Evolutionary conservation across 1,140 invertebrate genomes (phyloP).

Genomic region (Tetramorium parvispinum): DNA sequence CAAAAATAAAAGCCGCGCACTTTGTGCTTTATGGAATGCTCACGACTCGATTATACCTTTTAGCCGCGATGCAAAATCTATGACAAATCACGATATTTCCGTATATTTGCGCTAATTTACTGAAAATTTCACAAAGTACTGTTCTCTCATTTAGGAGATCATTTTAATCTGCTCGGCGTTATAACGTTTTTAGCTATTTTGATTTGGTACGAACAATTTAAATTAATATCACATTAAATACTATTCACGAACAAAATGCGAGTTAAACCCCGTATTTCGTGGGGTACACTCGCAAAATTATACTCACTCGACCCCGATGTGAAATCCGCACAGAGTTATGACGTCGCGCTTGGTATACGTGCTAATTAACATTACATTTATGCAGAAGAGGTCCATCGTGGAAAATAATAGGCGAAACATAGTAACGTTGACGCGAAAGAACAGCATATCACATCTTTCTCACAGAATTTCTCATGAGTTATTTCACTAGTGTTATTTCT

Average conservation of each 20-base stretch:
- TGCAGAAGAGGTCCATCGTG: constrained; percentile 15
- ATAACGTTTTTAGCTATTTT: constrained; percentile 32
- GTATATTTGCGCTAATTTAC: constrained; percentile 22
- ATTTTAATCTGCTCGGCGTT: constrained; percentile 29
- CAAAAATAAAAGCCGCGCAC: constrained; percentile 53
- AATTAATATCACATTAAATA: constrained; percentile 51
- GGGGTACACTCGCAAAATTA: not conserved
- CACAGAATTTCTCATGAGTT: constrained; percentile 1
- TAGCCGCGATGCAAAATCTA: constrained; percentile 28
- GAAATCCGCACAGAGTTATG: constrained; percentile 44
- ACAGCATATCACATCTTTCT: constrained; percentile 21
- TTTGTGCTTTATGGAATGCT: constrained; percentile 19
- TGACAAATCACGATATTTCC: constrained; percentile 18
- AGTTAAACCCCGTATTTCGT: constrained; percentile 31
- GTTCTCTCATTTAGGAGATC: not conserved
- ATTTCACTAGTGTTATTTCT: not conserved
- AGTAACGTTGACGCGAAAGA: constrained; percentile 22
- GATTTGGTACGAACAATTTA: constrained; percentile 47
- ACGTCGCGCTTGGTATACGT: constrained; percentile 30
- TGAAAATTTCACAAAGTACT: constrained; percentile 11
- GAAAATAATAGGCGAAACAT: constrained; percentile 39
- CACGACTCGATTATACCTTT: constrained; percentile 15
- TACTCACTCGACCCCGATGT: constrained; percentile 42
- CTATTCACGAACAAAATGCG: constrained; percentile 22
- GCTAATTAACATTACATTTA: constrained; percentile 61